Percentiles rank a stretch among this genome's conserved stretches.
Conservation (phyloP, 2,113 vertebrate species). For the Verasper variegatus region DNA sequence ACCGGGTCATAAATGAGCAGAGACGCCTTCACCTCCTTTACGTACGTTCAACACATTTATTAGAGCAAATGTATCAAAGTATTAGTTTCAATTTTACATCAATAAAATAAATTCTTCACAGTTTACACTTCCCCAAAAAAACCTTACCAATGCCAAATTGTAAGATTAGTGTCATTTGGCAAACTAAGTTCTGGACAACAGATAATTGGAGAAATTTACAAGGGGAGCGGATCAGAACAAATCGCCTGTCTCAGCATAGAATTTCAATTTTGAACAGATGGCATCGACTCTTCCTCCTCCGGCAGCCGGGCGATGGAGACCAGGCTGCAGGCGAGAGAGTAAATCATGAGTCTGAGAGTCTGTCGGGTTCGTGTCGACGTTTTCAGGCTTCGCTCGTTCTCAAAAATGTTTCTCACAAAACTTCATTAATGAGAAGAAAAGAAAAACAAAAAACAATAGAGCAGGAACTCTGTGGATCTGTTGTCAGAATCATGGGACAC, state of each 20-base stretch:
- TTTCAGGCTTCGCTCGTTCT: constrained; percentile 9
- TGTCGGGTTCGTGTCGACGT: not conserved
- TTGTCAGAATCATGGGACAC: constrained; percentile 32
- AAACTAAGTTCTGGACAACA: constrained; percentile 67
- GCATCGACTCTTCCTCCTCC: constrained; percentile 24
- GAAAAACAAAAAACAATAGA: constrained; percentile 14
- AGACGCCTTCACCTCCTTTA: not conserved
- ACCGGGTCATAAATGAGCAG: not conserved
- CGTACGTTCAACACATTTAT: constrained; percentile 77
- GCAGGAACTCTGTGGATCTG: constrained; percentile 9
- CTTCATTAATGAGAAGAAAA: not conserved
- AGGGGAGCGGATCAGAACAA: constrained; percentile 17
- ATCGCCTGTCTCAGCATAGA: not conserved
- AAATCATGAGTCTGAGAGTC: constrained; percentile 1
- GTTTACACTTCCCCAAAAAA: constrained; percentile 63
- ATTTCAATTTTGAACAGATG: constrained; percentile 40
- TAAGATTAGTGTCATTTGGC: constrained; percentile 62
- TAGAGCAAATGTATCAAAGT: constrained; percentile 82
- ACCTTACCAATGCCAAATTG: constrained; percentile 19
- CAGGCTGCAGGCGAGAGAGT: too few relatives aligned
- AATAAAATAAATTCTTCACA: constrained; percentile 79
- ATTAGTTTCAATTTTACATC: constrained; percentile 72
- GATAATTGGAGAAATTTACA: constrained; percentile 50
- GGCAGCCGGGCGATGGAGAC: not conserved
- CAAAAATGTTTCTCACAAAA: constrained; percentile 27